A percentile compares a stretch with the other conserved stretches of the same genome.
These are phyloP conservation scores for Rhingia rostrata DNA, from an alignment of 2,888 invertebrate species.

Conservation along the genomic window DNA sequence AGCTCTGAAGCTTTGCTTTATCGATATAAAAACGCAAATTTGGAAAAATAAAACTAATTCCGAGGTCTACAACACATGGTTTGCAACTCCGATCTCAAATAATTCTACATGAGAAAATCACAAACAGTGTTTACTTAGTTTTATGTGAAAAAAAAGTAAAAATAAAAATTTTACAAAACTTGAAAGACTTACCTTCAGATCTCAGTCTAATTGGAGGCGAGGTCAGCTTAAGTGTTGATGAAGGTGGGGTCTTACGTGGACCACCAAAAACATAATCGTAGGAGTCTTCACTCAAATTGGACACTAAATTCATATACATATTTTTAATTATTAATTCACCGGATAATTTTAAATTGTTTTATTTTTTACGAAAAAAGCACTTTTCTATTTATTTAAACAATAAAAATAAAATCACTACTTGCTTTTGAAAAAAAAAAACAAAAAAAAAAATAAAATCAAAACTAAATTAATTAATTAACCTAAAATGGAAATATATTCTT, in stretches of 20 bases:
- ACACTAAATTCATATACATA: slow-evolving; percentile 79
- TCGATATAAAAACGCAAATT: too few species aligned
- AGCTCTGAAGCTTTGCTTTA: too few species aligned
- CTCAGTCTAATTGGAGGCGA: slow-evolving; percentile 83
- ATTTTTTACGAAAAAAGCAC: slow-evolving; percentile 29
- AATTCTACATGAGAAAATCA: not conserved
- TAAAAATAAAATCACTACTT: slow-evolving; percentile 47
- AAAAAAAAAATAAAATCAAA: slow-evolving; percentile 14
- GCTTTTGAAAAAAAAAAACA: slow-evolving; percentile 51
- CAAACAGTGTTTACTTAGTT: not conserved
- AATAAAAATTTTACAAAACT: not conserved
- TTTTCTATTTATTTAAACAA: slow-evolving; percentile 33
- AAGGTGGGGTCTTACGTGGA: slow-evolving; percentile 83
- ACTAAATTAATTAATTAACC: slow-evolving; percentile 42
- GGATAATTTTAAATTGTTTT: not conserved
- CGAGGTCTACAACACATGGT: too few species aligned
- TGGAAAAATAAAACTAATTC: too few species aligned
- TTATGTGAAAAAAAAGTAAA: not conserved
- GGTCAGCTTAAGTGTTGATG: slow-evolving; percentile 84
- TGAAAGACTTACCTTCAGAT: slow-evolving; percentile 81
- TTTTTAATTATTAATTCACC: slow-evolving; percentile 11
- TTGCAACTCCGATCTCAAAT: not conserved
- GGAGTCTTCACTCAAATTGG: slow-evolving; percentile 84
- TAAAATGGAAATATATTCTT: slow-evolving; percentile 24
- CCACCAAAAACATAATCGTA: slow-evolving; percentile 84